phyloP scores from a whole-genome alignment of 2,797 vertebrate species.

The Dryobates pubescens region DNA sequence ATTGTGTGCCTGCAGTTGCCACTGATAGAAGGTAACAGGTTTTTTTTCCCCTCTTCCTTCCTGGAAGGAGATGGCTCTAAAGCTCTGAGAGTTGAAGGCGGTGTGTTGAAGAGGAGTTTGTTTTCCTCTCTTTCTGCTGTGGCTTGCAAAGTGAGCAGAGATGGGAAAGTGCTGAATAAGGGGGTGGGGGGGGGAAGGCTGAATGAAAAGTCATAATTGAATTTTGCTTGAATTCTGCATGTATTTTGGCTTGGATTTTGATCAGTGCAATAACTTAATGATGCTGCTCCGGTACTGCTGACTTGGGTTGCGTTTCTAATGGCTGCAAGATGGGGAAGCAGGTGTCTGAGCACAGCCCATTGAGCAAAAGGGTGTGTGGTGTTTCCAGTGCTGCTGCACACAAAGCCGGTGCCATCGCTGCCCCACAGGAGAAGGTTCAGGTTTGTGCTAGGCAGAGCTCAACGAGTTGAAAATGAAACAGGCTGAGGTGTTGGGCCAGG shows the following conservation, averaged over 20 bases:
- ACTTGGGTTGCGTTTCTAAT: neutral
- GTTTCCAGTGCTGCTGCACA: accelerated
- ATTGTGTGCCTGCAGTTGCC: neutral
- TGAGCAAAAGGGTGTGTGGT: neutral
- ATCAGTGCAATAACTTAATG: neutral
- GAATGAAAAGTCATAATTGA: neutral
- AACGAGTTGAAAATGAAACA: neutral
- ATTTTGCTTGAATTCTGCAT: neutral
- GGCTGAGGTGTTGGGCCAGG: neutral
- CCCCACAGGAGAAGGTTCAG: neutral
- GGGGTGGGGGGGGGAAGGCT: neutral
- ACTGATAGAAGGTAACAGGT: neutral
- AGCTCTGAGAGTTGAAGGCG: neutral
- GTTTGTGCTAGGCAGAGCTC: neutral
- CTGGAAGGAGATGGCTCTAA: neutral
- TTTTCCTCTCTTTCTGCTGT: neutral
- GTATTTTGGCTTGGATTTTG: constrained; percentile 12
- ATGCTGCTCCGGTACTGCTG: neutral
- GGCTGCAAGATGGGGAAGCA: neutral
- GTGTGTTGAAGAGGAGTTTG: neutral
- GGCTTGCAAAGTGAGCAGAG: neutral
- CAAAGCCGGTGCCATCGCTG: neutral
- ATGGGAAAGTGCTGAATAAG: constrained; percentile 18
- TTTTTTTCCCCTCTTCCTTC: neutral
- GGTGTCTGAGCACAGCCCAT: neutral